These are phyloP conservation scores for Callithrix jacchus DNA, from an alignment of 2,113 vertebrate genomes.

Conservation along the genomic window DNA sequence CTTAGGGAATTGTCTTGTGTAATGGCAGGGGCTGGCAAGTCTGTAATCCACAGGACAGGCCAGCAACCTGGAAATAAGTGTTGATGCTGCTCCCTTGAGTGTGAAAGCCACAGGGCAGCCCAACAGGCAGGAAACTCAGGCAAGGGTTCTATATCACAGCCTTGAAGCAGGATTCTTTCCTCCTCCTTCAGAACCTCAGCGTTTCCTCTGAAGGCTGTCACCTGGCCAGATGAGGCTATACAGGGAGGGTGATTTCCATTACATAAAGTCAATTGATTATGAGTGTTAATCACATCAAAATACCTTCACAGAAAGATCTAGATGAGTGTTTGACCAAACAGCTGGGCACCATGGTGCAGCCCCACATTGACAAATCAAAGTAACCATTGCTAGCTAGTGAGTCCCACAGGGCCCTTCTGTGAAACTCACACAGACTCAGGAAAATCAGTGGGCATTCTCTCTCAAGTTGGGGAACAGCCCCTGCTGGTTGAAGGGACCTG, in stretches of 20 bases:
- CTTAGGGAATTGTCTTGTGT: neutral
- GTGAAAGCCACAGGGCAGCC: neutral
- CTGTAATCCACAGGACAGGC: neutral
- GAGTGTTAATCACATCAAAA: neutral
- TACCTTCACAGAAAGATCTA: neutral
- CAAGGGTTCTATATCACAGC: neutral
- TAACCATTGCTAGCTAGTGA: neutral
- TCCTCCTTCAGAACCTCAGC: neutral
- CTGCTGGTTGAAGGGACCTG: neutral
- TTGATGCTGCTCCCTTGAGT: neutral
- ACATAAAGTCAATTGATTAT: neutral
- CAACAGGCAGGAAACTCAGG: neutral
- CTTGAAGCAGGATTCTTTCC: neutral
- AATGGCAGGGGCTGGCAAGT: neutral
- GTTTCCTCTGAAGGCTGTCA: neutral
- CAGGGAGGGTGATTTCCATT: neutral
- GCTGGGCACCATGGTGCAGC: neutral
- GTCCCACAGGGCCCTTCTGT: neutral
- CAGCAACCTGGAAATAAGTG: neutral
- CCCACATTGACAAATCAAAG: neutral
- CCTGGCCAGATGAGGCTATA: too few species aligned
- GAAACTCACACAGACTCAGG: neutral
- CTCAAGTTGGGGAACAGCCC: neutral
- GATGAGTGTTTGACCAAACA: neutral
- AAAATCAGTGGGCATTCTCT: neutral